Evolutionary conservation across 1,140 invertebrate genomes (phyloP), one percentile per base, ranked within the genome.

Genomic region (Trichomalopsis sarcophagae): DNA sequence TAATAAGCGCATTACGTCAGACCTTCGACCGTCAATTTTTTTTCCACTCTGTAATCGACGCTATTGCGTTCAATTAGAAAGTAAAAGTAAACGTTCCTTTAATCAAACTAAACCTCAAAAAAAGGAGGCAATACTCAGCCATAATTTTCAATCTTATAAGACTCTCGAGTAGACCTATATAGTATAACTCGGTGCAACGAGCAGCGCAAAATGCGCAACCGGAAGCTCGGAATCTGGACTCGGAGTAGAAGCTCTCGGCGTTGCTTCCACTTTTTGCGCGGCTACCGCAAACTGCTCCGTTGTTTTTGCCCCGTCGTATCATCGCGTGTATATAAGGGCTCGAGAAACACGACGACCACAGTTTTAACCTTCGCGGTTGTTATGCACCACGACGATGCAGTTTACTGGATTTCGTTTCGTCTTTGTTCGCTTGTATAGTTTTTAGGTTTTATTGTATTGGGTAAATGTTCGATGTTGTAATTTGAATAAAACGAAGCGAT

Each of bases 201-300:
- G 55, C 21, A 17, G 17, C 66, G 36, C 36, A 40, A 69, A 80
- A 36, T 71, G 79, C 69, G 66, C 79, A 71, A 71, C 79, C 79
- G 79, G 66, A 81, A 81, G 36, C 79, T 71, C 66, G 79, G 66
- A 81, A 71, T 81, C 66, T 81, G 69, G 55, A n/a, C 17, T 62
- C 55, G 4, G 62, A 36, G 33, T 13, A 40, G 10, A 36, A 36
- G 33, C 4, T 36, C 9, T 33, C 50, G 7, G 14, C 27, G 17
- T 21, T 75, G 73, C 14, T 75, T 75, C 23, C 23, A 68, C 40
- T 78, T 78, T 78, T 78, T 78, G 69, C 69, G 1, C 27, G 1
- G 33, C 10, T 71, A 30, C 69, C 55, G 21, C 55, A 21, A n/a
- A n/a, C 50, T 69, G 33, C 27, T 33, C 11, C 33, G 23, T 30